A percentile compares a stretch with the other conserved stretches of the same genome.
Conservation (phyloP, 1,140 invertebrate genomes). For the Manduca sexta region DNA sequence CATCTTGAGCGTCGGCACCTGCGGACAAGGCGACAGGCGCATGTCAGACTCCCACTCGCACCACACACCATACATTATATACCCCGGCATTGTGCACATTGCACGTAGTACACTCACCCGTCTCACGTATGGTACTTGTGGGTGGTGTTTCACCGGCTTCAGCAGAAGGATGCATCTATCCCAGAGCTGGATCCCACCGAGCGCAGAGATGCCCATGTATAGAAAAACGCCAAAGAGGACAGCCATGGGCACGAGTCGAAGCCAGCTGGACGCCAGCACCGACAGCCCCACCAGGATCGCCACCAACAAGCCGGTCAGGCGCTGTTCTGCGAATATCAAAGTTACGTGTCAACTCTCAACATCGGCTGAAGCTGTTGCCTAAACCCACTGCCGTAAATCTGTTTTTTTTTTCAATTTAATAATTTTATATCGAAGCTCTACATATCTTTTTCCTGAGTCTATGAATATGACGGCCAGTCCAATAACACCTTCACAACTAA, state of each 20-base stretch:
- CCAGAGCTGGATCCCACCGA: conserved; percentile 94
- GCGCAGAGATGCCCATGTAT: conserved; percentile 96
- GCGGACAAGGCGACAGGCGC: conserved; percentile 19
- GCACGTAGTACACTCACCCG: conserved; percentile 68
- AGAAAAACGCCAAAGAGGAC: conserved; percentile 97
- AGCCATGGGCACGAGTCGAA: conserved; percentile 91
- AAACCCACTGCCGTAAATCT: too few relatives aligned
- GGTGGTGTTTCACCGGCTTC: conserved; percentile 96
- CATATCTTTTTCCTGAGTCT: too few relatives aligned
- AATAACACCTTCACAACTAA: too few relatives aligned
- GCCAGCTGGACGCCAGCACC: conserved; percentile 84
- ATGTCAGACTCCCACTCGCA: neutral
- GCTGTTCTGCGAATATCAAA: conserved; percentile 77
- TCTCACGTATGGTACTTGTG: conserved; percentile 85
- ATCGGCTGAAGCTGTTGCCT: too few relatives aligned
- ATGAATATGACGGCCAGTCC: too few relatives aligned
- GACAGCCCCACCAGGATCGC: conserved; percentile 86
- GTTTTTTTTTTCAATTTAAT: too few relatives aligned
- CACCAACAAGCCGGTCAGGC: conserved; percentile 84
- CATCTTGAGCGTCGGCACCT: conserved; percentile 94
- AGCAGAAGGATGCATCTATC: conserved; percentile 89
- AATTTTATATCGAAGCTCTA: too few relatives aligned
- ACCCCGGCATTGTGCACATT: neutral
- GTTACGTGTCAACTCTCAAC: too few relatives aligned
- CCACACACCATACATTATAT: neutral